Evolutionary conservation across 2,888 invertebrate species (phyloP), one percentile per base, ranked within the genome.

Genomic region (Meloe dianella): DNA sequence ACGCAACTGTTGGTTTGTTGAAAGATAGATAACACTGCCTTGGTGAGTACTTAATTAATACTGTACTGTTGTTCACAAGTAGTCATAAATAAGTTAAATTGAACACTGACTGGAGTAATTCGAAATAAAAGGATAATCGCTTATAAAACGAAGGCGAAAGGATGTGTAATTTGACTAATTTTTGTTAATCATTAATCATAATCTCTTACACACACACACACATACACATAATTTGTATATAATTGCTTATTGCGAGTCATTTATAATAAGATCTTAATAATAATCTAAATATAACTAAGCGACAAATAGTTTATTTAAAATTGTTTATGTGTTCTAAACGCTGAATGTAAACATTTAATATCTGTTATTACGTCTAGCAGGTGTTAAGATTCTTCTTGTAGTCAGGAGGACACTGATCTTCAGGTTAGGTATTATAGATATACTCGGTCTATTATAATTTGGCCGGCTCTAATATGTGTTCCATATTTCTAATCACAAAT

Each of bases 21-120:
- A 81, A 74, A 79, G 81, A 82, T 75, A 80, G 76, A 82, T 80
- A 73, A 72, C 72, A 47, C 70, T 64, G 63, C 60, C 68, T 68
- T 72, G 80, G 78, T 79, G 81, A 82, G 81, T 79, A 75, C 71
- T 80, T 80, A 80, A 81, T 81, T 79, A 77, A 75, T 77, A 76
- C 77, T 30, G 14, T 41, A n/a, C n/a, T 78, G 78, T 79, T 80
- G 79, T 80, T 77, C 76, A 74, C 74, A 75, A 76, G 72, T 61
- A 69, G 77, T 74, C 78, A 80, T 80, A 80, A 80, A 80, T 79
- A 80, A 79, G 77, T 78, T 78, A 77, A 79, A 79, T 78, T 78
- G 78, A 77, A 73, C 67, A 73, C 70, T 12, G 20, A 9, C 0
- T 47, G 9, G 10, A 1, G 47, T 1, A 8, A 10, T 47, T 47